Evolutionary conservation across 2,113 vertebrate species (phyloP), one percentile per base, ranked within the genome.

Genomic region (Perccottus glenii): DNA sequence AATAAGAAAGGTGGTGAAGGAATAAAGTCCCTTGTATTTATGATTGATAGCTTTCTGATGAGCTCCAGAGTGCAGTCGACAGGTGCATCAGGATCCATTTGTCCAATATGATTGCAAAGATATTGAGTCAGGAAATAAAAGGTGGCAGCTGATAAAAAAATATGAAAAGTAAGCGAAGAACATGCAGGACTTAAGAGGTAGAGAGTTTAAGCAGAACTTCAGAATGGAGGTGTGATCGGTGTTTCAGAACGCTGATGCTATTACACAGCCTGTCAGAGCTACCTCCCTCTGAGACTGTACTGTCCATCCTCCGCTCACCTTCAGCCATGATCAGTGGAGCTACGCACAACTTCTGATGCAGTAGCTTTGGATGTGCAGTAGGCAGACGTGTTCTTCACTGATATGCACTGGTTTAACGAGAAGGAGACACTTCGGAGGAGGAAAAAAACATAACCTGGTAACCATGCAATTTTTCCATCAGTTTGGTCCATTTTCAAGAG

Each of bases 31-130:
- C n/a, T 58, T 40, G 42, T 38, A n/a, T 72, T 19, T 60, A 33
- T 82, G 77, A 81, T 52, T 82, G 83, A 87, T 75, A 12, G 67
- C 60, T 63, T 70, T 81, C 64, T 87, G 80, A 83, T 80, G 82
- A 78, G 73, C 44, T 72, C 40, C 56, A 57, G 62, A 48, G 44
- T 64, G 58, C 68, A 70, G 62, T 66, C 70, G 74, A 59, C 15
- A 40, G 50, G 44, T 57, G 60, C 60, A 73, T 77, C 74, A 64
- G 76, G 73, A 74, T 75, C 59, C 72, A 45, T 82, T 77, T 81
- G 71, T 71, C 64, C 59, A 49, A 46, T 52, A 64, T 69, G 78
- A 84, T 80, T 72, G 58, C 51, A 48, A 10, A 10, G 11, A 61
- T 57, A 77, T 14, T 55, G 64, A 87, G 68, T 55, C 27, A 9